Conservation (phyloP, 1,140 invertebrate genomes). For the Zaprionus lachaisei region DNA sequence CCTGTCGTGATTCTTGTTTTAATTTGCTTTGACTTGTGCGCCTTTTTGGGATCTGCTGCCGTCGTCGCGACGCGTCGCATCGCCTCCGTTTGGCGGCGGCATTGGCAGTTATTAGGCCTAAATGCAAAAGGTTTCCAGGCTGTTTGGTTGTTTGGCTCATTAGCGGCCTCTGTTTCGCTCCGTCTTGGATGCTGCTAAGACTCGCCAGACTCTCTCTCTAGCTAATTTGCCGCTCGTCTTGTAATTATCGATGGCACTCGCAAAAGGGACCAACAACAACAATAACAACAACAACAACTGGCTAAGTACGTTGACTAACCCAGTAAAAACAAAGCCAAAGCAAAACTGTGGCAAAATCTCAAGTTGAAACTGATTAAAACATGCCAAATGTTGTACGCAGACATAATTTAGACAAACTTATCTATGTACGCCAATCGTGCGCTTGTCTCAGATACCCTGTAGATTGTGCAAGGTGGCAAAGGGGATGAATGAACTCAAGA, state of each 20-base stretch:
- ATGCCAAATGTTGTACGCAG: slow-evolving; percentile 50
- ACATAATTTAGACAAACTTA: slow-evolving; percentile 72
- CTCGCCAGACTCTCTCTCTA: neutral
- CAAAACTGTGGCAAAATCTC: slow-evolving; percentile 25
- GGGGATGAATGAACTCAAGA: neutral
- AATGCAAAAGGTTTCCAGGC: slow-evolving; percentile 65
- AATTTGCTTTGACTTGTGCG: slow-evolving; percentile 82
- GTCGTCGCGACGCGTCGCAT: slow-evolving; percentile 30
- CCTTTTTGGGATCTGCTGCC: slow-evolving; percentile 60
- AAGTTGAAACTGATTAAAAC: slow-evolving; percentile 49
- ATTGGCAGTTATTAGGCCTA: slow-evolving; percentile 76
- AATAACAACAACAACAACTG: neutral
- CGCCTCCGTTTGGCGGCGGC: slow-evolving; percentile 41
- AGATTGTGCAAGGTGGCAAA: neutral
- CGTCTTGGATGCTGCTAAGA: slow-evolving; percentile 4
- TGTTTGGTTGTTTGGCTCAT: slow-evolving; percentile 69
- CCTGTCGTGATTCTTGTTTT: slow-evolving; percentile 83
- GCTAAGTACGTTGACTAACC: slow-evolving; percentile 16
- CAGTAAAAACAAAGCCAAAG: slow-evolving; percentile 10
- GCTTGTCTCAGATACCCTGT: slow-evolving; percentile 54
- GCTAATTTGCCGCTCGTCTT: slow-evolving; percentile 44
- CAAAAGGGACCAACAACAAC: slow-evolving; percentile 15
- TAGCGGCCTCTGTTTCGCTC: slow-evolving; percentile 49
- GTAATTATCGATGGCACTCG: slow-evolving; percentile 43
- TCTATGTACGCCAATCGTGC: slow-evolving; percentile 67